phyloP scores from a whole-genome alignment of 2,113 vertebrate species.

The Chloropsis hardwickii region DNA sequence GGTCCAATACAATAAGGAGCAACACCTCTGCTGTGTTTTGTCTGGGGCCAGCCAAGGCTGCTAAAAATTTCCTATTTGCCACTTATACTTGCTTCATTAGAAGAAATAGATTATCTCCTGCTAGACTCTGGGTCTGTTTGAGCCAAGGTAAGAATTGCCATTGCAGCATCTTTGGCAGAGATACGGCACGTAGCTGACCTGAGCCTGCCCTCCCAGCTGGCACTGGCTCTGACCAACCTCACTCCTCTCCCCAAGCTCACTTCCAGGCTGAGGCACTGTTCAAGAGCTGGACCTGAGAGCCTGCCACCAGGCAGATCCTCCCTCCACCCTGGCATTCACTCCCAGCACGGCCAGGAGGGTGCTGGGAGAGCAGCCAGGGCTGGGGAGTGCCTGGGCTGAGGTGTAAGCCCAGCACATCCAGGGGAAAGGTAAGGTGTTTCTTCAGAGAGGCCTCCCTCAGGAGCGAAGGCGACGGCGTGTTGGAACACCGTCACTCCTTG shows the following conservation, averaged over 20 bases:
- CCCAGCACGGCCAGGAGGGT: background rate
- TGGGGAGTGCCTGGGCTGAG: background rate
- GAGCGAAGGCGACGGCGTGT: background rate
- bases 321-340: fast-evolving
- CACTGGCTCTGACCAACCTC: background rate
- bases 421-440: constrained; percentile 20
- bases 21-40: background rate
- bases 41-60: background rate
- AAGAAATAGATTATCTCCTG: background rate
- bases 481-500: background rate
- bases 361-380: background rate
- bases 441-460: background rate
- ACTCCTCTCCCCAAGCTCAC: background rate
- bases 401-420: background rate
- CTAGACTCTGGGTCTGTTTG: background rate
- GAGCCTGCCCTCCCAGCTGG: background rate
- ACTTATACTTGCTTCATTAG: background rate
- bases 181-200: fast-evolving
- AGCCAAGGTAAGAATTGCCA: background rate
- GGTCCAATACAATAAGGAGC: background rate
- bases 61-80: background rate
- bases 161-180: background rate
- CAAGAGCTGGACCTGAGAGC: background rate
- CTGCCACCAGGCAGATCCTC: background rate
- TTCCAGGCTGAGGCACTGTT: background rate